Evolutionary conservation across 2,797 vertebrate genomes (phyloP), one percentile per base, ranked within the genome.

Genomic region (Bradypus variegatus): DNA sequence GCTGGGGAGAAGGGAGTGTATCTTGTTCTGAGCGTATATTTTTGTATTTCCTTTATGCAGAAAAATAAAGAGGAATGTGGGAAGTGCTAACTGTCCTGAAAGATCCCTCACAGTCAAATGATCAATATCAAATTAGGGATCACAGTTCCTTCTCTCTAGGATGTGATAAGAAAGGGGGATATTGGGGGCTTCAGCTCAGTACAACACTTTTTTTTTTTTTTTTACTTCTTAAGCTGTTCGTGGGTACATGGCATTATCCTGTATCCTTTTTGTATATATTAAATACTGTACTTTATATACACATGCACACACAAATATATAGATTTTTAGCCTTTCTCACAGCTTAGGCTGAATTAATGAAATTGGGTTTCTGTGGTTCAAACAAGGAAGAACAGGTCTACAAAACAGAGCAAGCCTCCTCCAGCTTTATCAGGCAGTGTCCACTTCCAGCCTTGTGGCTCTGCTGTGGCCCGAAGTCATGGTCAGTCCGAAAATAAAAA

Each of bases 261-360:
- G 81, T 45, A 88, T 27, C 8, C 33, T 8, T 53, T 69, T 31
- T 86, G 41, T 69, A 11, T 86, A 53, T 62, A 29, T 27, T 88
- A 86, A 79, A 72, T 29, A 33, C 19, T 50, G 0, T 36, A 88
- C 83, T 27, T 53, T 41, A 69, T 60, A 73, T 8, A 50, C 10
- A 88, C 31, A 82, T 11, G 65, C 6, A 83, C 23, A 53, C 65
- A 84, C 4, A 16, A 6, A 29, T 33, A 69, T 69, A 69, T 14
- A 69, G 77, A 41, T 60, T 60, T 72, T 27, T 14, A 38, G 36
- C 21, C 33, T 90, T 88, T 86, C 18, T 64, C 33, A 88, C 16
- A 48, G 69, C n/a, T 89, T 76, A 77, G 21, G 50, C n/a, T 88
- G 77, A 87, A 85, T 83, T 72, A 81, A 50, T 81, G 48, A 94